phyloP scores from a whole-genome alignment of 2,888 invertebrate species.

The Epinotia demarniana region DNA sequence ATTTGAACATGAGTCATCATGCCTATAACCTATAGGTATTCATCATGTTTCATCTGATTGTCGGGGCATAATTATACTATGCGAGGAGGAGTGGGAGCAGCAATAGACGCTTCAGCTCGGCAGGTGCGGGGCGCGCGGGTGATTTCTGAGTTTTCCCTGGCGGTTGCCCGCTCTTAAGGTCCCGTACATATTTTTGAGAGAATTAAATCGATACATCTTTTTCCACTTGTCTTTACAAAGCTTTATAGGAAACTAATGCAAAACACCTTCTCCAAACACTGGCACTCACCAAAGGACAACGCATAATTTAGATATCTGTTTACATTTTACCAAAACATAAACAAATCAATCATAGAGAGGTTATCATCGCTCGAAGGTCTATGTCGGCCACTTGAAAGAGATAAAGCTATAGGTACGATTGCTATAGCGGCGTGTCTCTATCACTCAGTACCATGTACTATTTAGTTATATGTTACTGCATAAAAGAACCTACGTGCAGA shows the following conservation, averaged over 20 bases:
- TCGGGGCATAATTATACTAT: no score
- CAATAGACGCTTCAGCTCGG: no score
- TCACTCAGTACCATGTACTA: background rate
- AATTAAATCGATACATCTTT: no score
- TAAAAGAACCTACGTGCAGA: slow-evolving; percentile 20
- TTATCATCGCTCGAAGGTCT: slow-evolving; percentile 28
- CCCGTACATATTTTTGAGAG: no score
- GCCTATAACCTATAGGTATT: no score
- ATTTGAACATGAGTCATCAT: no score
- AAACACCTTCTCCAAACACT: background rate
- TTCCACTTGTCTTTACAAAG: no score
- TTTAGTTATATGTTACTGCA: slow-evolving; percentile 12
- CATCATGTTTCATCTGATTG: no score
- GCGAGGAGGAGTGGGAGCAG: no score
- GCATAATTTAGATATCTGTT: background rate
- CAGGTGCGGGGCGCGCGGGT: no score
- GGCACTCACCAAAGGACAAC: background rate
- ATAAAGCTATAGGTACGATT: slow-evolving; percentile 8
- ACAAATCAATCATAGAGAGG: slow-evolving; percentile 19
- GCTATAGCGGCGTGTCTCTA: background rate
- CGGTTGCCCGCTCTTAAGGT: no score
- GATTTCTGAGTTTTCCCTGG: no score
- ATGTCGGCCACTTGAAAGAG: slow-evolving; percentile 19
- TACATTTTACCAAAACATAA: slow-evolving; percentile 8
- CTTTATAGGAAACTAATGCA: background rate